Percentiles rank a stretch among this genome's conserved stretches.
Evolutionary conservation across 2,113 vertebrate genomes (phyloP).

Genomic region (Notiomystis cincta): DNA sequence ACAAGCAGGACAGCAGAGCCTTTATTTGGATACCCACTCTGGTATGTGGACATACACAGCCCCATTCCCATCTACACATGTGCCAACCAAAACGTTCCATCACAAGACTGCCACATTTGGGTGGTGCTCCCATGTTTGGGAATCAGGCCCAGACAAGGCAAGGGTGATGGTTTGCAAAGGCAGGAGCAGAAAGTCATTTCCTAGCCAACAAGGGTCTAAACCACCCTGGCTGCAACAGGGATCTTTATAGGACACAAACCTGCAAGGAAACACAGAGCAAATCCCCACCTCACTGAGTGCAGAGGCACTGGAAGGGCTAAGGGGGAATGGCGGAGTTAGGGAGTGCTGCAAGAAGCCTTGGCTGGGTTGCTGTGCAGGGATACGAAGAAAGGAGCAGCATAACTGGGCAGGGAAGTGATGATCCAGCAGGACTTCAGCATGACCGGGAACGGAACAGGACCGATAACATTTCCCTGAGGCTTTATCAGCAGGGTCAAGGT

Average conservation of each 20-base stretch:
- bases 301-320: neutral
- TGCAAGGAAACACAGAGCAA: neutral
- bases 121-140: neutral
- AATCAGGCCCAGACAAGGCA: neutral
- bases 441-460: neutral
- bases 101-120: neutral
- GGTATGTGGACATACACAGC: neutral
- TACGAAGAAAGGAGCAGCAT: neutral
- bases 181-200: neutral
- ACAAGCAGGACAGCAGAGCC: neutral
- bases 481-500: neutral
- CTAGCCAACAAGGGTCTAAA: neutral
- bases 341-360: neutral
- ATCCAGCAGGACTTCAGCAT: neutral
- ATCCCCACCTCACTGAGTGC: neutral
- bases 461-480: neutral
- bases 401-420: neutral
- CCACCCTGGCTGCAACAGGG: neutral
- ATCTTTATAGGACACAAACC: neutral
- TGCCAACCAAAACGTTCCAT: neutral
- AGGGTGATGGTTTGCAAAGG: neutral
- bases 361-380: neutral
- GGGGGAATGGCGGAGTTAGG: fast-evolving
- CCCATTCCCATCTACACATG: neutral
- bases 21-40: neutral